Conservation (phyloP, 2,113 vertebrate genomes). For the Lipophrys pholis region DNA sequence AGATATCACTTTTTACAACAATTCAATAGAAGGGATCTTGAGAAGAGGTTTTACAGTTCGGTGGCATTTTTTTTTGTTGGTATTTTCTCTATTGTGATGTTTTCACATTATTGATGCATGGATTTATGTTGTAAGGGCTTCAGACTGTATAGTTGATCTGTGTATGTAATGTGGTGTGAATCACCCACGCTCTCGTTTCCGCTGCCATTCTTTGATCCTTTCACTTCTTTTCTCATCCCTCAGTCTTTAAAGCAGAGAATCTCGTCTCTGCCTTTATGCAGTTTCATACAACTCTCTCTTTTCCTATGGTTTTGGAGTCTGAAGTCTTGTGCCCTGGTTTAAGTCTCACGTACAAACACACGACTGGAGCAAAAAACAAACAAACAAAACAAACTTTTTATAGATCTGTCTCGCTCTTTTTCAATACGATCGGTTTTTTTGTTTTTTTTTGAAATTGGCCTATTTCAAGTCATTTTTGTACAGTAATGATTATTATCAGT, state of each 20-base stretch:
- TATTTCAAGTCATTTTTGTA: slow-evolving; percentile 64
- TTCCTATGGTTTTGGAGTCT: slow-evolving; percentile 37
- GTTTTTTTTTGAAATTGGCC: slow-evolving; percentile 35
- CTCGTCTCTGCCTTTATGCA: slow-evolving; percentile 44
- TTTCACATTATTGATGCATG: slow-evolving; percentile 58
- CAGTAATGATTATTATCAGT: slow-evolving; percentile 73
- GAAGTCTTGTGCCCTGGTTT: slow-evolving; percentile 50
- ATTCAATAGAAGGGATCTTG: slow-evolving; percentile 47
- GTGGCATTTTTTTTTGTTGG: slow-evolving; percentile 51
- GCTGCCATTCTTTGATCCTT: neutral
- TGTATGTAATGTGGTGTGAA: slow-evolving; percentile 23
- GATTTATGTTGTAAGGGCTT: slow-evolving; percentile 69
- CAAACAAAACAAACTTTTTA: slow-evolving; percentile 37
- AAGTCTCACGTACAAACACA: slow-evolving; percentile 55
- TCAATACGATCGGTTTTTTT: slow-evolving; percentile 38
- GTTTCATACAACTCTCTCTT: slow-evolving; percentile 26
- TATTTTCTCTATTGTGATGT: slow-evolving; percentile 62
- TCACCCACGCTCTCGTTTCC: slow-evolving; percentile 7
- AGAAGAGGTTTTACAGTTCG: slow-evolving; percentile 39
- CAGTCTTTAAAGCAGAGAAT: slow-evolving; percentile 30
- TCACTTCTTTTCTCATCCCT: neutral
- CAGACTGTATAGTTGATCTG: slow-evolving; percentile 44
- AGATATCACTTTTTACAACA: slow-evolving; percentile 60
- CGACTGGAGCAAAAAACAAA: slow-evolving; percentile 52
- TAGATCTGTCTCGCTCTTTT: slow-evolving; percentile 32